Percentiles rank a stretch among this genome's conserved stretches.
phyloP scores from a whole-genome alignment of 2,113 vertebrate genomes.

The Leiothrix lutea region DNA sequence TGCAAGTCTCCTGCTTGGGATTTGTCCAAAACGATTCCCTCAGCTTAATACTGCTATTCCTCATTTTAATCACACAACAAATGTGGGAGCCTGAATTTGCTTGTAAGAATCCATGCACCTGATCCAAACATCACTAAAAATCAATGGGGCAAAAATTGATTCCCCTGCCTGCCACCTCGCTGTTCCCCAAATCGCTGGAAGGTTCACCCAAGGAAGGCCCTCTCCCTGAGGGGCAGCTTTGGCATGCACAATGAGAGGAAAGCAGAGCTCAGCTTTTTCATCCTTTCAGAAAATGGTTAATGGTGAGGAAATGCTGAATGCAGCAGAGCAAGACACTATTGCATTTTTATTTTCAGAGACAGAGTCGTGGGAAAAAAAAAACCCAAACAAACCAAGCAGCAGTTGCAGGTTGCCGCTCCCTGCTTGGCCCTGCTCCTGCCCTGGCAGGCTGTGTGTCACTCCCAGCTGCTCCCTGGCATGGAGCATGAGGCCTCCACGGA shows the following conservation, averaged over 20 bases:
- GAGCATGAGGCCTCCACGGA: background rate
- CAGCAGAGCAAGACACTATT: rapidly evolving
- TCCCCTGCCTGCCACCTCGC: background rate
- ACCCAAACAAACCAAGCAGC: background rate
- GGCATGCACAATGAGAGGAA: rapidly evolving
- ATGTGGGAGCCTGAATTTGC: background rate
- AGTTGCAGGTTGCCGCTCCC: rapidly evolving
- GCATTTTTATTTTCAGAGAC: background rate
- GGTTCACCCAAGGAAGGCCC: background rate
- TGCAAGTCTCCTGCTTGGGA: background rate
- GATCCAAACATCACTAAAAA: background rate
- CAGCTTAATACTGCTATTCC: background rate
- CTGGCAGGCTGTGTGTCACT: background rate
- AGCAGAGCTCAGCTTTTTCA: background rate
- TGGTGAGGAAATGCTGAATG: background rate
- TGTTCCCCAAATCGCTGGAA: background rate
- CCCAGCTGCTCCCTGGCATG: rapidly evolving
- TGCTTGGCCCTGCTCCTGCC: background rate
- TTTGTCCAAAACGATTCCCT: slow-evolving; percentile 16
- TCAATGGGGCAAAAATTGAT: background rate
- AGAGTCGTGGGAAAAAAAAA: background rate
- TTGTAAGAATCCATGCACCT: background rate
- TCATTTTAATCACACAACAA: background rate
- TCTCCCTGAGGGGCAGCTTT: background rate
- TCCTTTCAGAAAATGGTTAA: background rate